These are phyloP conservation scores for Apeira syringaria DNA, from an alignment of 2,888 invertebrate genomes.

Conservation along the genomic window DNA sequence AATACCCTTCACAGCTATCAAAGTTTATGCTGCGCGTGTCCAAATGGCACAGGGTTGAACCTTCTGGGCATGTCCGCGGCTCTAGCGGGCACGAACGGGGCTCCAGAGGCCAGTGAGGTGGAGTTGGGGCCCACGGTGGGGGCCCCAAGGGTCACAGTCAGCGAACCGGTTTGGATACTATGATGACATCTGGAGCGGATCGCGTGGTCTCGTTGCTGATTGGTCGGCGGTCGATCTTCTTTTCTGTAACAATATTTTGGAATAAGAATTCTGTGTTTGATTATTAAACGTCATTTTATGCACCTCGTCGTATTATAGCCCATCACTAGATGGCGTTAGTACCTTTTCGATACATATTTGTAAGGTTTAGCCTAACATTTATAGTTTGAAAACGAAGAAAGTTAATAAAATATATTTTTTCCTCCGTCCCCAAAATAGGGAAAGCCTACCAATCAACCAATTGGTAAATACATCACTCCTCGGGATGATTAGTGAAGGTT, in stretches of 20 bases:
- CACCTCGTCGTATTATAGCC: too few relatives aligned
- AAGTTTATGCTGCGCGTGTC: constrained; percentile 62
- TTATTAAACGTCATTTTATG: too few relatives aligned
- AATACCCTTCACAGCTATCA: constrained; percentile 64
- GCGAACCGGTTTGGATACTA: constrained; percentile 83
- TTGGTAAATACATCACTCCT: too few relatives aligned
- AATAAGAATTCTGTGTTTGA: too few relatives aligned
- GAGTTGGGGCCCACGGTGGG: constrained; percentile 74
- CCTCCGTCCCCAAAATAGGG: too few relatives aligned
- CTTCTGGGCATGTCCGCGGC: constrained; percentile 54
- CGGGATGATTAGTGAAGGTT: too few relatives aligned
- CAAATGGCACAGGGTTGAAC: constrained; percentile 53
- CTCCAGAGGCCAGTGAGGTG: constrained; percentile 58
- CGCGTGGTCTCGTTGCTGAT: constrained; percentile 93
- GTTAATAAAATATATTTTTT: too few relatives aligned
- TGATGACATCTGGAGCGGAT: constrained; percentile 95
- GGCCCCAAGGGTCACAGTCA: constrained; percentile 80
- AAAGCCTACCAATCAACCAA: too few relatives aligned
- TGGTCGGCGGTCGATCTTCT: constrained; percentile 83
- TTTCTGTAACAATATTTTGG: constrained; percentile 53
- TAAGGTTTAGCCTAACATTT: too few relatives aligned
- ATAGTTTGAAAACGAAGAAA: too few relatives aligned
- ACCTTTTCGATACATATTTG: too few relatives aligned
- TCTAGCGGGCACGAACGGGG: constrained; percentile 37
- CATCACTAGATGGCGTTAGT: too few relatives aligned